Conservation (phyloP, 2,797 vertebrate species). For the Falco cherrug region DNA sequence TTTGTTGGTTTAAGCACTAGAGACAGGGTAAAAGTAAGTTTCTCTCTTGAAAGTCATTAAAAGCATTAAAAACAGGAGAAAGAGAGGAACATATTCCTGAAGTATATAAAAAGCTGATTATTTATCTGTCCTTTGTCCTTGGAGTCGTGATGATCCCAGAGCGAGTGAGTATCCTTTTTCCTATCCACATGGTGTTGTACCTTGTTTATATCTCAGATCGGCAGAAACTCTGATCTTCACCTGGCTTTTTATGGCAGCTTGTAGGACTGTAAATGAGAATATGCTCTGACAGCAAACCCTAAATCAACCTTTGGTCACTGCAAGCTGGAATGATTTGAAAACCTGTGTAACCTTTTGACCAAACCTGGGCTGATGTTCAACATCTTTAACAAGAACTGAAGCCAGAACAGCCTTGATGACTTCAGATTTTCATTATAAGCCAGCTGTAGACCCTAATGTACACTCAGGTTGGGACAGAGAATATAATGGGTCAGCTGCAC, state of each 20-base stretch:
- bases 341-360: conserved; percentile 50
- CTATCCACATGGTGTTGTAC: not conserved
- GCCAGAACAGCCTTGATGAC: conserved; percentile 33
- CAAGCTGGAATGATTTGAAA: conserved; percentile 22
- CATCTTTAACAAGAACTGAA: conserved; percentile 13
- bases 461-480: conserved; percentile 9
- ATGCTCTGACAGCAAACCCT: not conserved
- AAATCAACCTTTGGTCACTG: conserved; percentile 33
- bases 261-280: not conserved
- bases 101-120: not conserved
- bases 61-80: not conserved
- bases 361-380: conserved; percentile 53
- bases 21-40: not conserved
- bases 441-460: not conserved
- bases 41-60: not conserved
- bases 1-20: not conserved
- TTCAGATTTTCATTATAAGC: conserved; percentile 30
- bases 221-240: not conserved
- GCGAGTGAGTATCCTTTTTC: not conserved
- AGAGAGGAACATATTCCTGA: not conserved
- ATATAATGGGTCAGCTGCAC: conserved; percentile 28
- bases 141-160: not conserved
- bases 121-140: not conserved
- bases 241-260: conserved; percentile 28
- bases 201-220: not conserved